These are phyloP conservation scores for Coreius guichenoti DNA, from an alignment of 2,797 vertebrate species.

Conservation along the genomic window DNA sequence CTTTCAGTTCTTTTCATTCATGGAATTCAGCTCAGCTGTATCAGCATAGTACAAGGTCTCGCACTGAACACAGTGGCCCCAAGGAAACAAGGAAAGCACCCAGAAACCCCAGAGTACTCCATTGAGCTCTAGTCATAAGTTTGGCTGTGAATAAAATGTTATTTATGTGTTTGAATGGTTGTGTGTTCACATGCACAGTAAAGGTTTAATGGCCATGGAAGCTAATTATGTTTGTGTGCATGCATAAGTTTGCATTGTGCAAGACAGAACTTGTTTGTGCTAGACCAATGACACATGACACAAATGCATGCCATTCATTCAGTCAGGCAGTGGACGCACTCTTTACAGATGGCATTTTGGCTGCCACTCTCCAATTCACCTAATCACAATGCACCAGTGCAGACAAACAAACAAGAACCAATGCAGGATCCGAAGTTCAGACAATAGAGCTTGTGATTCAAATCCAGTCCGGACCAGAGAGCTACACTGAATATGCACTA, in stretches of 20 bases:
- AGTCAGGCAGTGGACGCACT: conserved; percentile 7
- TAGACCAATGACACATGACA: conserved; percentile 30
- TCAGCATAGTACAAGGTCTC: conserved; percentile 25
- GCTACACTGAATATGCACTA: background rate
- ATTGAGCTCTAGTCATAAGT: background rate
- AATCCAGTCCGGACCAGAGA: background rate
- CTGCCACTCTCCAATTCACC: conserved; percentile 4
- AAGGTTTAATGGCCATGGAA: conserved; percentile 7
- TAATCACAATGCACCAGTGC: conserved; percentile 23
- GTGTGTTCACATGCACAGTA: background rate
- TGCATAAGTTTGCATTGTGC: conserved; percentile 44
- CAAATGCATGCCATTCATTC: conserved; percentile 38
- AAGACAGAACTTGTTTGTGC: conserved; percentile 38
- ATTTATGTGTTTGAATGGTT: conserved; percentile 13
- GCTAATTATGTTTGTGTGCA: conserved; percentile 21
- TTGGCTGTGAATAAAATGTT: background rate
- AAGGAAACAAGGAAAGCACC: conserved; percentile 21
- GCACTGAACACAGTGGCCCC: conserved; percentile 10
- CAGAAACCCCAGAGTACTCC: background rate
- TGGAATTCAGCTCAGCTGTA: conserved; percentile 18
- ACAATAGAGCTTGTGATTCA: conserved; percentile 40
- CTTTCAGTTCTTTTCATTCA: conserved; percentile 33
- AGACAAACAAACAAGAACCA: conserved; percentile 44
- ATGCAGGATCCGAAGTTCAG: background rate
- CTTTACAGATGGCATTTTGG: conserved; percentile 31